Evolutionary conservation across 1,140 invertebrate species (phyloP).

Genomic region (Cotesia vestalis): DNA sequence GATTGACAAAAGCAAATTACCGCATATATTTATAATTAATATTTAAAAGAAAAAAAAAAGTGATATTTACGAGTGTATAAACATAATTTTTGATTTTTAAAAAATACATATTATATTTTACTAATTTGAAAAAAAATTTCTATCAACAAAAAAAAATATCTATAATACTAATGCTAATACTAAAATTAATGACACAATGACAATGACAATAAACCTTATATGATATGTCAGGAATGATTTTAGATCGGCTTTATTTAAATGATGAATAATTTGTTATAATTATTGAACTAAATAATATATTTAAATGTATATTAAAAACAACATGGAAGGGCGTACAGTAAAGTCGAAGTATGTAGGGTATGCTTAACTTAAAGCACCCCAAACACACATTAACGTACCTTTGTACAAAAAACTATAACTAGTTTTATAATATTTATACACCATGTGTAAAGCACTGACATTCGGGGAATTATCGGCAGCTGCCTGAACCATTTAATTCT

Average conservation of each 20-base stretch:
- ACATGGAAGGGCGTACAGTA: conserved; percentile 52
- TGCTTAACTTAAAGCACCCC: conserved; percentile 43
- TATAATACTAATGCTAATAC: no score
- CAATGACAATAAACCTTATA: conserved; percentile 16
- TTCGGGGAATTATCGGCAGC: conserved; percentile 37
- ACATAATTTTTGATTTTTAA: no score
- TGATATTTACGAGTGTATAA: no score
- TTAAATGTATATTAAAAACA: conserved; percentile 50
- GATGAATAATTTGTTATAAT: conserved; percentile 29
- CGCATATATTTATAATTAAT: no score
- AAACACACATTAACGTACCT: conserved; percentile 46
- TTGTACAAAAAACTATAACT: conserved; percentile 61
- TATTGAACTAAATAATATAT: conserved; percentile 50
- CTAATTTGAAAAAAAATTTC: no score
- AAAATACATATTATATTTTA: no score
- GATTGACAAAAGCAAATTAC: no score
- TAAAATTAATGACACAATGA: not conserved
- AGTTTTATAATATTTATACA: conserved; percentile 53
- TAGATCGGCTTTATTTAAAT: conserved; percentile 47
- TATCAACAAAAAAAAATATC: no score
- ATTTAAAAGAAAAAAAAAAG: no score
- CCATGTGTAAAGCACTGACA: conserved; percentile 51
- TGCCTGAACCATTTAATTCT: not conserved
- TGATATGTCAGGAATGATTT: no score
- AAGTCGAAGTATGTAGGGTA: conserved; percentile 46